phyloP scores from a whole-genome alignment of 2,888 invertebrate genomes.

The Automeris io region DNA sequence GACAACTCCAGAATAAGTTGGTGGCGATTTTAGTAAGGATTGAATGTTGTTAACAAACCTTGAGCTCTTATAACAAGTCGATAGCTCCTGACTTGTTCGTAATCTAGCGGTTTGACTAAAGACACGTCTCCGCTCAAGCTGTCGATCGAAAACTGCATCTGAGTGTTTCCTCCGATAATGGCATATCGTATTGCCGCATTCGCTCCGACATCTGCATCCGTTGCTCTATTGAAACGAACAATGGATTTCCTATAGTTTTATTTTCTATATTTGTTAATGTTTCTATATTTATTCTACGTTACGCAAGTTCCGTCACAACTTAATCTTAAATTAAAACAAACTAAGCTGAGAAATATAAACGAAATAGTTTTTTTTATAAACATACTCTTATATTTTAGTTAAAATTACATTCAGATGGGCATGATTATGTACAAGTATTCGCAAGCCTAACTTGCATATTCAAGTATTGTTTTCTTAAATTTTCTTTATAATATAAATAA shows the following conservation, averaged over 20 bases:
- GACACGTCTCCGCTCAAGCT: conserved; percentile 93
- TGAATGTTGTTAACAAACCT: conserved; percentile 43
- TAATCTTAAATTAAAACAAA: too few relatives aligned
- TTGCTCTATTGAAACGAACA: conserved; percentile 81
- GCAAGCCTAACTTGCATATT: too few relatives aligned
- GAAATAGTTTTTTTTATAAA: too few relatives aligned
- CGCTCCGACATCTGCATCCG: conserved; percentile 93
- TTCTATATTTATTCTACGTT: background rate
- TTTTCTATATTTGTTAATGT: too few relatives aligned
- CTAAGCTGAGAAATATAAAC: too few relatives aligned
- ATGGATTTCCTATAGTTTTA: too few relatives aligned
- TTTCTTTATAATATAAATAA: too few relatives aligned
- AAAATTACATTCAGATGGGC: too few relatives aligned
- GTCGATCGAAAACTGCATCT: conserved; percentile 96
- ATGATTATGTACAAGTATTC: too few relatives aligned
- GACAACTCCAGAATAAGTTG: background rate
- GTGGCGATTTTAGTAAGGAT: background rate
- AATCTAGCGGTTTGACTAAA: conserved; percentile 91
- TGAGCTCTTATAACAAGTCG: conserved; percentile 95
- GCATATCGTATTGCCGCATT: conserved; percentile 96
- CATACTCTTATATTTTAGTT: too few relatives aligned
- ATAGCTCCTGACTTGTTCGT: conserved; percentile 90
- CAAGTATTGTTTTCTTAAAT: too few relatives aligned
- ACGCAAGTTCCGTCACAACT: too few relatives aligned
- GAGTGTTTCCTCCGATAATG: conserved; percentile 96